Evolutionary conservation across 2,888 invertebrate genomes (phyloP).

Genomic region (Myathropa florea): DNA sequence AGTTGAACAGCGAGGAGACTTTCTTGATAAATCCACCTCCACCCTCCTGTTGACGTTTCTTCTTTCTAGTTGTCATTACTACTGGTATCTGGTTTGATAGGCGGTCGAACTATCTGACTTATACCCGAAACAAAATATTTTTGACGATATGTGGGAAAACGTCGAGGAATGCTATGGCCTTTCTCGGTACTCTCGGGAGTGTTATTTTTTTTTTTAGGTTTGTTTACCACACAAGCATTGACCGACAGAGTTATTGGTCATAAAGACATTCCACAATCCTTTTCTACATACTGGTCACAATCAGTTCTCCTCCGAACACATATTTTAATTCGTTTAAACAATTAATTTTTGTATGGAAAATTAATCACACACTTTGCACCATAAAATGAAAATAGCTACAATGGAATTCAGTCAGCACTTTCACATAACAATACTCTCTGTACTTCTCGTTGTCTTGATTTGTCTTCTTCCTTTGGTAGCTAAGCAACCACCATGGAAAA

Average conservation of each 20-base stretch:
- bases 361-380: conserved; percentile 53
- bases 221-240: conserved; percentile 33
- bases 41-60: conserved; percentile 85
- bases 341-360: conserved; percentile 23
- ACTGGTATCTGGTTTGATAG: background rate
- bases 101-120: background rate
- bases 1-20: conserved; percentile 92
- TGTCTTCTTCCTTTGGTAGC: conserved; percentile 49
- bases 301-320: conserved; percentile 26
- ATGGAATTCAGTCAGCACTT: conserved; percentile 67
- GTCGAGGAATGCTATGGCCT: background rate
- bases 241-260: conserved; percentile 30
- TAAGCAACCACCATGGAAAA: conserved; percentile 55
- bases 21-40: conserved; percentile 90
- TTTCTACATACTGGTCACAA: conserved; percentile 40
- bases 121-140: background rate
- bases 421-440: conserved; percentile 50
- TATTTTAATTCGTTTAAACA: conserved; percentile 11
- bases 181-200: background rate
- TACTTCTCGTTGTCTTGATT: conserved; percentile 50
- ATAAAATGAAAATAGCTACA: conserved; percentile 63
- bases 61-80: conserved; percentile 85
- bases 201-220: conserved; percentile 17
- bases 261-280: conserved; percentile 40
- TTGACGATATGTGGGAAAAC: background rate